phyloP scores from a whole-genome alignment of 1,140 invertebrate genomes.

The Drosophila subobscura region DNA sequence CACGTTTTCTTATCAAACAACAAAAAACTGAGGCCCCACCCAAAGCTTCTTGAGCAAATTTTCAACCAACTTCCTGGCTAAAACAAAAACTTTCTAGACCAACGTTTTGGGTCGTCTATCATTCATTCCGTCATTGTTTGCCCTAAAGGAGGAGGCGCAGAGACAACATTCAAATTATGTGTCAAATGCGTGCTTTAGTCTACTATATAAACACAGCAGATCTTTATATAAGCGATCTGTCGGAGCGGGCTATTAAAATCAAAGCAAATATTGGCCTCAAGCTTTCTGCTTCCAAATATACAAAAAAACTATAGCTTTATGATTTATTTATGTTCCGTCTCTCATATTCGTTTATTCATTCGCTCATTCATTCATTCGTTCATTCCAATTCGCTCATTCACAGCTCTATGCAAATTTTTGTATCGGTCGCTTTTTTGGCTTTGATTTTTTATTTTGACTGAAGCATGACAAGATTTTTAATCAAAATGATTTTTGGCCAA shows the following conservation, averaged over 20 bases:
- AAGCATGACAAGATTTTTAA: constrained; percentile 80
- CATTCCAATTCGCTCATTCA: constrained; percentile 47
- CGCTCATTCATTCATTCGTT: constrained; percentile 15
- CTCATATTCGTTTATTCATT: constrained; percentile 28
- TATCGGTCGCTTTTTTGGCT: constrained; percentile 37
- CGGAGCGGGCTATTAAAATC: constrained; percentile 59
- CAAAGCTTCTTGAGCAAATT: constrained; percentile 21
- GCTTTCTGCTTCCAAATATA: constrained; percentile 18
- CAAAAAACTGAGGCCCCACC: constrained; percentile 12
- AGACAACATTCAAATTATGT: constrained; percentile 55
- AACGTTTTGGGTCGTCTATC: constrained; percentile 1
- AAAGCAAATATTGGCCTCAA: constrained; percentile 59
- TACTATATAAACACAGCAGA: constrained; percentile 26
- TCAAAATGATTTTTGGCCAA: constrained; percentile 64
- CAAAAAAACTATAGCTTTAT: constrained; percentile 29
- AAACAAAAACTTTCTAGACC: constrained; percentile 56
- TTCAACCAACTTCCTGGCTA: constrained; percentile 34
- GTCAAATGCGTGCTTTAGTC: constrained; percentile 54
- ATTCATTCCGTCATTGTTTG: constrained; percentile 29
- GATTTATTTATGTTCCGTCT: constrained; percentile 48
- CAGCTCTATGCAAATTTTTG: constrained; percentile 70
- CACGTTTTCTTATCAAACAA: constrained; percentile 56
- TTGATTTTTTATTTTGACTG: constrained; percentile 53
- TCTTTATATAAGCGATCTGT: constrained; percentile 53
- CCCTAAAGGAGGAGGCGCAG: constrained; percentile 23